These are phyloP conservation scores for Synanthedon formicaeformis DNA, from an alignment of 2,888 invertebrate genomes.

Conservation along the genomic window DNA sequence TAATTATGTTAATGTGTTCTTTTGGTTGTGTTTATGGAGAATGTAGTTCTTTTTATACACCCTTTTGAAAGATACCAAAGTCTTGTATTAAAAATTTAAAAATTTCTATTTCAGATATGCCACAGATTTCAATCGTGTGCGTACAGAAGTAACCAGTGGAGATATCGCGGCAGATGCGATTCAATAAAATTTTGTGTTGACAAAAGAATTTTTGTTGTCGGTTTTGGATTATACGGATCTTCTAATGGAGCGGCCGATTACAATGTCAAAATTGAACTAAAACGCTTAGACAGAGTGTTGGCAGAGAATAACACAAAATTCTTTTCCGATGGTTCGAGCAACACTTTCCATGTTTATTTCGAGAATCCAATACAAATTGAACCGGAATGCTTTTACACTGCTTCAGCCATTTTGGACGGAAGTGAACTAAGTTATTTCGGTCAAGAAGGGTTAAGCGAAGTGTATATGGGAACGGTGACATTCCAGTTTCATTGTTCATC, in stretches of 20 bases:
- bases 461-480: slow-evolving; percentile 91
- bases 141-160: slow-evolving; percentile 97
- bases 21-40: too few relatives aligned
- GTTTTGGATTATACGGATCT: slow-evolving; percentile 95
- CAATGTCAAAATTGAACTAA: slow-evolving; percentile 93
- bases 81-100: not conserved
- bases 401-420: slow-evolving; percentile 94
- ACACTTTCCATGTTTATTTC: slow-evolving; percentile 88
- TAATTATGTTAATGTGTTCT: too few relatives aligned
- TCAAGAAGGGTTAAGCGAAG: slow-evolving; percentile 96
- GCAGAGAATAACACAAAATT: slow-evolving; percentile 94
- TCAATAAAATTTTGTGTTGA: slow-evolving; percentile 97
- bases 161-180: slow-evolving; percentile 95
- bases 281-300: slow-evolving; percentile 86
- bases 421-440: slow-evolving; percentile 96
- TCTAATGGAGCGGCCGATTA: slow-evolving; percentile 97
- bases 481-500: slow-evolving; percentile 98
- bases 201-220: slow-evolving; percentile 94
- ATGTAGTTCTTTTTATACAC: not conserved
- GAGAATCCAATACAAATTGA: slow-evolving; percentile 90
- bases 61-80: not conserved
- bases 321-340: slow-evolving; percentile 96
- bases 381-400: slow-evolving; percentile 94
- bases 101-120: slow-evolving; percentile 75
- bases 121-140: slow-evolving; percentile 97